Evolutionary conservation across 2,888 invertebrate genomes (phyloP).

Genomic region (Xanthorhoe spadicearia): DNA sequence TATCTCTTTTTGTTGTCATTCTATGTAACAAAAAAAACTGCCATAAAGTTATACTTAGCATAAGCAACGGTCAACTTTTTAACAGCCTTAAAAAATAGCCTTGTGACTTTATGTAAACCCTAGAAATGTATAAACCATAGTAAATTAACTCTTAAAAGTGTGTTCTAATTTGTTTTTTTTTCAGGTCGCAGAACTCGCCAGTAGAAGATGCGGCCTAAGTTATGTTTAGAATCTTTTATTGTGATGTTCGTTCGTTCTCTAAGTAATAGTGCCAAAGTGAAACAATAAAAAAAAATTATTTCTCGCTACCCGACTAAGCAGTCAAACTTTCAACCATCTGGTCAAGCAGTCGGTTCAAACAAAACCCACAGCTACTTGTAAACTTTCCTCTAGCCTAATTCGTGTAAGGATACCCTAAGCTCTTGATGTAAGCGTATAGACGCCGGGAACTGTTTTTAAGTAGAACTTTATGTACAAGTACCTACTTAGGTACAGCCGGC

Average conservation of each 20-base stretch:
- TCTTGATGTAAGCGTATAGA: not conserved
- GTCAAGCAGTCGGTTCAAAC: too few relatives aligned
- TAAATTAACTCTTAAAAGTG: too few relatives aligned
- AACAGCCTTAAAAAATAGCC: too few relatives aligned
- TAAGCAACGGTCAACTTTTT: too few relatives aligned
- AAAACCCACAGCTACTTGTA: too few relatives aligned
- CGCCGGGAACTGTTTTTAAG: not conserved
- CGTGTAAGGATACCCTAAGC: not conserved
- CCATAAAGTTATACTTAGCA: too few relatives aligned
- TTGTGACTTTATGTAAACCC: too few relatives aligned
- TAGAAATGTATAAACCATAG: too few relatives aligned
- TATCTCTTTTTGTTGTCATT: too few relatives aligned
- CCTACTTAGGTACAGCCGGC: slow-evolving; percentile 62
- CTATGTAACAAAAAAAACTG: too few relatives aligned
- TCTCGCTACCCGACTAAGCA: not conserved
- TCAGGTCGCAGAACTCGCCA: slow-evolving; percentile 82
- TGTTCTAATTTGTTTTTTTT: slow-evolving; percentile 41
- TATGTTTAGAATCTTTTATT: slow-evolving; percentile 58
- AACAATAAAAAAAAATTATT: slow-evolving; percentile 51
- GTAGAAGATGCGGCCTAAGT: slow-evolving; percentile 57
- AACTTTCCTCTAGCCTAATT: too few relatives aligned
- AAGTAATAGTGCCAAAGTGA: slow-evolving; percentile 77
- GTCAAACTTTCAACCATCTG: not conserved
- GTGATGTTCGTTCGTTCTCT: slow-evolving; percentile 62
- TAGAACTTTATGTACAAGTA: slow-evolving; percentile 43